Evolutionary conservation across 2,888 invertebrate species (phyloP), one percentile per base, ranked within the genome.

Genomic region (Amaurobius ferox): DNA sequence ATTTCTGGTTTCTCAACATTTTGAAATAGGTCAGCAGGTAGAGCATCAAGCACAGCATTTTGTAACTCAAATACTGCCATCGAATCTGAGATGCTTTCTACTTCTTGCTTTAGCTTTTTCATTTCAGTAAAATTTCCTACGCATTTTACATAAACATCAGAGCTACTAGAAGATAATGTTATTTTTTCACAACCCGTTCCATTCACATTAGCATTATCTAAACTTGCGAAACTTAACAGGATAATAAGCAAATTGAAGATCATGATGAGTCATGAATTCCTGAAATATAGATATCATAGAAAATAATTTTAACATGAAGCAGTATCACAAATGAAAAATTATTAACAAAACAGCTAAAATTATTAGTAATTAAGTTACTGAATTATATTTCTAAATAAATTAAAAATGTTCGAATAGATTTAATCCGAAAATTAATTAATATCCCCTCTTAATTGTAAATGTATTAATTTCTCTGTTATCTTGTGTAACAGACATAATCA

Each of bases 21-120:
- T 13, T 44, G 13, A 29, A 83, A 83, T 19, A 71, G 19, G 48
- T 83, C 81, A 11, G 44, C 67, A 1, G 81, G 76, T 9, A 83
- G 35, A 23, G 29, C 68, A 35, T 83, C 81, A 0, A 83, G 30
- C 9, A 74, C 13, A 16, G 28, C 61, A 64, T 71, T 64, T 23
- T 48, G 39, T n/a, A 83, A 44, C 26, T 83, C 76, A 64, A 83
- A 71, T 19, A 61, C 64, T 3, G 29, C 7, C 7, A 83, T 64
- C 19, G 44, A 48, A 6, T 76, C 35, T 30, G 81, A 70, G 29
- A 83, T 35, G 23, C 66, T 64, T 13, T 23, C 28, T 35, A 83
- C 39, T 28, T 11, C 29, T 9, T 19, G n/a, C 23, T 64, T 68
- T 0, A 83, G 64, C 6, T 13, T 55, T 19, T 83, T 64, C 7